These are phyloP conservation scores for Cyclina sinensis DNA, from an alignment of 1,140 invertebrate genomes.

Conservation along the genomic window DNA sequence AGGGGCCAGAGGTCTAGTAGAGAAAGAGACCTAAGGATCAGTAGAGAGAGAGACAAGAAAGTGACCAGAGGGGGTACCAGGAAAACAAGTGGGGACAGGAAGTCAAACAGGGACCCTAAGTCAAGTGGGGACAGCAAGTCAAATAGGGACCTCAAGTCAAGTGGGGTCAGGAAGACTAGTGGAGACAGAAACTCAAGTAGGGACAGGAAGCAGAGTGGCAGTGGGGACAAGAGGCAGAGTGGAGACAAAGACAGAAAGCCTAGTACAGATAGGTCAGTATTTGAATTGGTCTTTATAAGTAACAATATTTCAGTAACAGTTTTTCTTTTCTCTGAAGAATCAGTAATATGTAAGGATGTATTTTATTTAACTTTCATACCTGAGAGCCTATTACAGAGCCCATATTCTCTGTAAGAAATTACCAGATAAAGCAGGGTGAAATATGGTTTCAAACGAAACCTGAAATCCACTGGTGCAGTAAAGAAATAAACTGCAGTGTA, in stretches of 20 bases:
- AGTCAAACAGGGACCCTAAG: background rate
- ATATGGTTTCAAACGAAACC: no score
- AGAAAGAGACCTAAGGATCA: background rate
- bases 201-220: background rate
- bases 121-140: background rate
- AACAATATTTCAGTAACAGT: no score
- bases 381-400: no score
- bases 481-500: no score
- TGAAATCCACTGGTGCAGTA: no score
- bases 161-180: background rate
- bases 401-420: no score
- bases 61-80: background rate
- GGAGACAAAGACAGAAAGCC: background rate
- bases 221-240: background rate
- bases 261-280: background rate
- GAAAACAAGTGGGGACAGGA: background rate
- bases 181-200: background rate
- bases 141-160: background rate
- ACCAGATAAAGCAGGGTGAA: no score
- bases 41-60: conserved; percentile 14
- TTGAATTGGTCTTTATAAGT: no score
- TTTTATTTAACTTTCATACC: no score
- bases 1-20: conserved; percentile 4
- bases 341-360: no score
- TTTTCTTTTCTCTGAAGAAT: no score